Percentiles rank a stretch among this genome's conserved stretches.
Evolutionary conservation across 2,888 invertebrate species (phyloP).

Genomic region (Elgonia sp.): DNA sequence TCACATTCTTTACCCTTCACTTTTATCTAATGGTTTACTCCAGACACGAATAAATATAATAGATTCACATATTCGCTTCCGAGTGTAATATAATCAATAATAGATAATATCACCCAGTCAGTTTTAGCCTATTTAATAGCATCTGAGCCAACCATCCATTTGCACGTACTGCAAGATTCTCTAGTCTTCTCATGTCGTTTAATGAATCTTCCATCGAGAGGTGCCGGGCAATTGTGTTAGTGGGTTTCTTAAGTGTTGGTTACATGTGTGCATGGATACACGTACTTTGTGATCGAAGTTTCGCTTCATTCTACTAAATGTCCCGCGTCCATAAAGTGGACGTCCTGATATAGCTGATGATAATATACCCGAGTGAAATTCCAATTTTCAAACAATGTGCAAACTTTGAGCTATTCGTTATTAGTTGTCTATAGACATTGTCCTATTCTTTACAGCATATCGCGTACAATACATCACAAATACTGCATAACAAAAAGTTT

Average conservation of each 20-base stretch:
- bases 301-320: conserved; percentile 50
- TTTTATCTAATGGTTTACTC: not conserved
- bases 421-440: not conserved
- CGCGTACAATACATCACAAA: not conserved
- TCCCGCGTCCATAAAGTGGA: conserved; percentile 35
- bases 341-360: conserved; percentile 23
- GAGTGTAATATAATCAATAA: conserved; percentile 45
- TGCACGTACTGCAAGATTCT: conserved; percentile 44
- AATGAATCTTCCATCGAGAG: conserved; percentile 42
- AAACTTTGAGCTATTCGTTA: conserved; percentile 15
- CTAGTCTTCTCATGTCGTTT: conserved; percentile 33
- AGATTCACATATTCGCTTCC: conserved; percentile 21
- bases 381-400: conserved; percentile 23
- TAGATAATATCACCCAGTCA: conserved; percentile 22
- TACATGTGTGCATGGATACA: conserved; percentile 29
- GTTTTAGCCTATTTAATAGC: conserved; percentile 28
- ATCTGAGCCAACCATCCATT: conserved; percentile 43
- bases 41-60: conserved; percentile 30
- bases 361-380: conserved; percentile 41
- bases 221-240: conserved; percentile 15
- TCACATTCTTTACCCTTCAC: not conserved
- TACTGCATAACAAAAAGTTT: too few relatives aligned
- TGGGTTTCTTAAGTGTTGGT: conserved; percentile 35
- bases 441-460: not conserved
- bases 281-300: conserved; percentile 42